phyloP scores from a whole-genome alignment of 2,888 invertebrate genomes.

The Heteromyza rotundicornis region DNA sequence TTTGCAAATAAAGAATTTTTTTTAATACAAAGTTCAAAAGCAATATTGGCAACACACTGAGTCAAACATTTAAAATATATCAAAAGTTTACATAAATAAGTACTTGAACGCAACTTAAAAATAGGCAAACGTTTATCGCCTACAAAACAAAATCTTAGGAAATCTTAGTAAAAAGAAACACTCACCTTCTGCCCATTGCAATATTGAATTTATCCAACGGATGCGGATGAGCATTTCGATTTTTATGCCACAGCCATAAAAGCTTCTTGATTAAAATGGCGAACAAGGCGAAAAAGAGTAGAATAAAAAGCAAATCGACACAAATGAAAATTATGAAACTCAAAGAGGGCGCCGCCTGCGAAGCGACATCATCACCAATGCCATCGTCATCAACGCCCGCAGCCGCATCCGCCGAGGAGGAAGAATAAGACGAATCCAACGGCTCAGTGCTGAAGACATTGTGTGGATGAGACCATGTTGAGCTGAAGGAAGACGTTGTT shows the following conservation, averaged over 20 bases:
- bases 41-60: neutral
- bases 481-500: constrained; percentile 40
- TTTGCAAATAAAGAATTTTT: constrained; percentile 14
- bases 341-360: constrained; percentile 37
- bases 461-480: constrained; percentile 8
- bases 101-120: no score
- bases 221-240: constrained; percentile 51
- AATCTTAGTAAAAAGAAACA: no score
- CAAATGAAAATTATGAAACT: constrained; percentile 62
- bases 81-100: no score
- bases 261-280: constrained; percentile 71
- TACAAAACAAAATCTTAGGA: no score
- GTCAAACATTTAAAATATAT: no score
- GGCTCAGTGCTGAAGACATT: neutral
- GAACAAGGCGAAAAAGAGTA: constrained; percentile 73
- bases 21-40: no score
- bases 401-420: constrained; percentile 8
- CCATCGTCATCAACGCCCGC: neutral
- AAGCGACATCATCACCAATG: neutral
- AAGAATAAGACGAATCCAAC: neutral
- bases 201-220: constrained; percentile 68
- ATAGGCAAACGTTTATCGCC: no score
- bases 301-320: constrained; percentile 72
- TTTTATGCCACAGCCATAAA: constrained; percentile 67
- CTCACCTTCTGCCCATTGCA: constrained; percentile 65